These are phyloP conservation scores for Poeciliopsis occidentalis DNA, from an alignment of 2,113 vertebrate genomes.

Conservation along the genomic window DNA sequence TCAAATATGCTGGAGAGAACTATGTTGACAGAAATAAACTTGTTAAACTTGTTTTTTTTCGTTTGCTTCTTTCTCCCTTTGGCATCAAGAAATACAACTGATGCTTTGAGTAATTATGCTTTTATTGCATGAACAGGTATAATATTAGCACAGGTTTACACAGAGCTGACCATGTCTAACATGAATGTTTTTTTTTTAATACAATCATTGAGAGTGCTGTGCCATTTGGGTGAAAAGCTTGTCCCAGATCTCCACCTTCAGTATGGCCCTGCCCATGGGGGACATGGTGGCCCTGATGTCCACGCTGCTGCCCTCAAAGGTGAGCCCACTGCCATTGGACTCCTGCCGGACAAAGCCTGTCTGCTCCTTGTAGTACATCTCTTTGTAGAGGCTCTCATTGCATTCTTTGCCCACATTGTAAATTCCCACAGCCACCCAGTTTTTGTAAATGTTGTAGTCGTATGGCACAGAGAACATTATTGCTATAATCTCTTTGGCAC, in stretches of 20 bases:
- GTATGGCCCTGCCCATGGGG: conserved; percentile 63
- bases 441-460: conserved; percentile 67
- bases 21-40: background rate
- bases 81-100: conserved; percentile 14
- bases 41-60: background rate
- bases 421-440: conserved; percentile 64
- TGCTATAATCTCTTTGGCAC: conserved; percentile 29
- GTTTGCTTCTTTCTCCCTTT: background rate
- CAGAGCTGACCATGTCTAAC: background rate
- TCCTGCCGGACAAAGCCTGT: conserved; percentile 51
- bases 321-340: conserved; percentile 46
- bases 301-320: conserved; percentile 19
- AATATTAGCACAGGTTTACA: background rate
- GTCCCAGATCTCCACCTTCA: conserved; percentile 79
- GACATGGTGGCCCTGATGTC: conserved; percentile 73
- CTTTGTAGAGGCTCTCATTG: conserved; percentile 64
- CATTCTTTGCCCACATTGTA: conserved; percentile 27
- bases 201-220: background rate
- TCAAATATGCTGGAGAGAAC: background rate
- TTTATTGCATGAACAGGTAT: conserved; percentile 45
- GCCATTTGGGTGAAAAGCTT: conserved; percentile 37
- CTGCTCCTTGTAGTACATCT: conserved; percentile 72
- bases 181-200: background rate
- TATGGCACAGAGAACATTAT: conserved; percentile 77
- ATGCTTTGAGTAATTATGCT: background rate